These are phyloP conservation scores for Blennius ocellaris DNA, from an alignment of 2,113 vertebrate genomes.

Conservation along the genomic window DNA sequence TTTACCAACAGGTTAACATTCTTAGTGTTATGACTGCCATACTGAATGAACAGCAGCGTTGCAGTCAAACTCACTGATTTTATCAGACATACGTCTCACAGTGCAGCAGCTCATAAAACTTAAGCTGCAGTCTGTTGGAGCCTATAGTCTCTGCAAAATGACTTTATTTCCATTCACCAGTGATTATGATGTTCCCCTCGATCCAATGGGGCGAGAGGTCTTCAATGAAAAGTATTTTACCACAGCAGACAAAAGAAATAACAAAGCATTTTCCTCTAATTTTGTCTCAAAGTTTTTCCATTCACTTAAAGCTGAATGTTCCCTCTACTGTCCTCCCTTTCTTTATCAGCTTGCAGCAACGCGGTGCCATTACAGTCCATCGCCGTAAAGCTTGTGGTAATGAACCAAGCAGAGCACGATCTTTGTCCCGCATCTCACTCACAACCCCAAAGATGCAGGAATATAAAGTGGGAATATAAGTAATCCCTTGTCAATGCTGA, in stretches of 20 bases:
- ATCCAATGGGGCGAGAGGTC: too few relatives aligned
- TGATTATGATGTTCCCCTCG: too few relatives aligned
- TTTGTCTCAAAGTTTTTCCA: neutral
- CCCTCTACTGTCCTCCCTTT: neutral
- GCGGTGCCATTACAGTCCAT: slow-evolving; percentile 36
- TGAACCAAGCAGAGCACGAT: slow-evolving; percentile 46
- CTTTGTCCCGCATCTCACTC: slow-evolving; percentile 26
- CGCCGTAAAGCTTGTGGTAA: slow-evolving; percentile 48
- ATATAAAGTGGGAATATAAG: slow-evolving; percentile 35
- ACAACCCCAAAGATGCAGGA: slow-evolving; percentile 31
- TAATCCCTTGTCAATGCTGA: slow-evolving; percentile 4
- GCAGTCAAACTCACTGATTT: too few relatives aligned
- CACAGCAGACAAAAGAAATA: neutral
- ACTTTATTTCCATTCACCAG: too few relatives aligned
- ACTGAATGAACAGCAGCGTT: too few relatives aligned
- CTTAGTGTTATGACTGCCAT: too few relatives aligned
- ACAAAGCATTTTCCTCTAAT: neutral
- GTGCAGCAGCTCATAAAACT: too few relatives aligned
- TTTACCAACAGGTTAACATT: too few relatives aligned
- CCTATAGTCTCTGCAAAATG: too few relatives aligned
- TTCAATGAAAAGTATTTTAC: neutral
- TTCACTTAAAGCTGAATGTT: neutral
- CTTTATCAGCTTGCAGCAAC: slow-evolving; percentile 23
- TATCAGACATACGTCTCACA: too few relatives aligned
- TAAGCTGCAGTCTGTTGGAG: too few relatives aligned